Conservation (phyloP, 2,113 vertebrate species). For the Nycticryphes semicollaris region DNA sequence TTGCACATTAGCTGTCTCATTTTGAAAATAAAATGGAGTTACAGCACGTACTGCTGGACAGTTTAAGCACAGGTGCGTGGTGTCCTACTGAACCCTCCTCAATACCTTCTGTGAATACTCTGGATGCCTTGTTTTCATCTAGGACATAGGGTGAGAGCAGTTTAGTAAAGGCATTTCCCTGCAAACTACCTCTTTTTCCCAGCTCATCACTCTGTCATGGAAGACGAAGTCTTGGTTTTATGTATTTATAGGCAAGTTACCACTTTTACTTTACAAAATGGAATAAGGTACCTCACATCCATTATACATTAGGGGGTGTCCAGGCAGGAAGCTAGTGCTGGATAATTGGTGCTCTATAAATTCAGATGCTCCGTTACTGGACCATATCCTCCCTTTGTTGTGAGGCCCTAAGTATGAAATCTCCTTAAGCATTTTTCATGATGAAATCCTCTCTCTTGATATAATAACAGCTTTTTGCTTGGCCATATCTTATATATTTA, state of each 20-base stretch:
- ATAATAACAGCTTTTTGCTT: background rate
- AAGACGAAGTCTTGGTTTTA: background rate
- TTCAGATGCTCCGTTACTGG: background rate
- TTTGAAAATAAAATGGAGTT: background rate
- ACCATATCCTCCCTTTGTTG: background rate
- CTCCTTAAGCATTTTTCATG: background rate
- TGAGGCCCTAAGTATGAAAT: background rate
- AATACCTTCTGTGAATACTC: background rate
- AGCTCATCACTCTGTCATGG: background rate
- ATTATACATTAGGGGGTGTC: background rate
- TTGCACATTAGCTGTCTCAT: background rate
- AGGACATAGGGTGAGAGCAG: background rate
- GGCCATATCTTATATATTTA: background rate
- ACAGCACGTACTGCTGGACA: background rate
- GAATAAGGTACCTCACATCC: background rate
- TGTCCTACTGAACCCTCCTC: background rate
- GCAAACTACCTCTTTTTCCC: background rate
- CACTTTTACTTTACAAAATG: background rate
- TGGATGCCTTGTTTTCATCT: background rate
- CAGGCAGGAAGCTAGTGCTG: background rate
- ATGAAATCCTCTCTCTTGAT: background rate
- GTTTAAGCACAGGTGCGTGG: background rate
- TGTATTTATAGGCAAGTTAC: background rate
- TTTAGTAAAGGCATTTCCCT: background rate
- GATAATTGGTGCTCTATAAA: background rate